These are phyloP conservation scores for Netelia virgata DNA, from an alignment of 2,888 invertebrate species.

Conservation along the genomic window DNA sequence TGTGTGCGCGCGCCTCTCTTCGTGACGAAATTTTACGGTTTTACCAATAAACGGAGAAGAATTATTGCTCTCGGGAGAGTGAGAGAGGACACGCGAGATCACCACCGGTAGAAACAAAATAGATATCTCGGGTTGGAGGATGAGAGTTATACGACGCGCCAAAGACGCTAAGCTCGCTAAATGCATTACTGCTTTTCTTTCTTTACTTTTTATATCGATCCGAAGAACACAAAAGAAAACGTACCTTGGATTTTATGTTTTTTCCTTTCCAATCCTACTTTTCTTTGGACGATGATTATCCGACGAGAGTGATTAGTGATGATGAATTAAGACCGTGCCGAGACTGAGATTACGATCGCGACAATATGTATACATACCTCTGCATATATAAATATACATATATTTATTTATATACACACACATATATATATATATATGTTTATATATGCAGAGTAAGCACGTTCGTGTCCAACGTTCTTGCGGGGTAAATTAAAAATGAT, in stretches of 20 bases:
- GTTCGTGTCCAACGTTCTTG: too few relatives aligned
- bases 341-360: conserved; percentile 7
- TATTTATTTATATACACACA: too few relatives aligned
- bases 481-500: too few relatives aligned
- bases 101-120: conserved; percentile 13
- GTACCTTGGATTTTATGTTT: background rate
- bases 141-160: too few relatives aligned
- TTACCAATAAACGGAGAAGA: conserved; percentile 51
- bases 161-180: too few relatives aligned
- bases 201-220: background rate
- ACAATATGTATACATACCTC: background rate
- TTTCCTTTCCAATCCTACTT: background rate
- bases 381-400: background rate
- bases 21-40: conserved; percentile 55
- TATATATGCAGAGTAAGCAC: too few relatives aligned
- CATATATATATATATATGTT: too few relatives aligned
- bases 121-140: background rate
- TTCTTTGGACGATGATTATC: conserved; percentile 1
- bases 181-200: background rate
- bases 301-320: conserved; percentile 3
- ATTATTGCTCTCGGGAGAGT: conserved; percentile 44
- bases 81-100: background rate
- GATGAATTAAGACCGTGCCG: conserved; percentile 1
- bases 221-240: too few relatives aligned
- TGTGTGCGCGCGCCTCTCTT: conserved; percentile 3